Evolutionary conservation across 2,888 invertebrate genomes (phyloP).

Genomic region (Cremastobaeus sp.): DNA sequence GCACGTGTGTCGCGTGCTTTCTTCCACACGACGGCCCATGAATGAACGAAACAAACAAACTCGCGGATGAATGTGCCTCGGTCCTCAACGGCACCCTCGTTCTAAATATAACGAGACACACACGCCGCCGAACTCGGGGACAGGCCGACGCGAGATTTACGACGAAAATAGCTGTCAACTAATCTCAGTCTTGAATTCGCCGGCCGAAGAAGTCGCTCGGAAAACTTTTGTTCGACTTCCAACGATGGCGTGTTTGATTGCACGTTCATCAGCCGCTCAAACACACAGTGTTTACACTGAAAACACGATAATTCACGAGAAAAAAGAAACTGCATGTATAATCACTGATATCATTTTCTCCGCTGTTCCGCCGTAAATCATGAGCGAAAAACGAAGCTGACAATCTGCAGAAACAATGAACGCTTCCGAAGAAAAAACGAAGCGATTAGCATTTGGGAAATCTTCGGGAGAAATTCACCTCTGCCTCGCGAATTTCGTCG

Average conservation of each 20-base stretch:
- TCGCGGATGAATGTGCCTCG: slow-evolving; percentile 49
- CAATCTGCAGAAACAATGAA: slow-evolving; percentile 19
- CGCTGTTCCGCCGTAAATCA: too few species aligned
- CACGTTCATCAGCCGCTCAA: too few species aligned
- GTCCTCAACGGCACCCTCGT: slow-evolving; percentile 54
- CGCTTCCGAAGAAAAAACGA: background rate
- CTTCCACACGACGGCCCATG: slow-evolving; percentile 57
- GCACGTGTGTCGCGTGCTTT: slow-evolving; percentile 59
- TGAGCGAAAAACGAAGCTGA: slow-evolving; percentile 6
- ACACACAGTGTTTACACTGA: too few species aligned
- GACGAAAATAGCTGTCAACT: slow-evolving; percentile 49
- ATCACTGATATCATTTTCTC: too few species aligned
- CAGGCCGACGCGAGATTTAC: slow-evolving; percentile 48
- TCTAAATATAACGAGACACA: slow-evolving; percentile 59
- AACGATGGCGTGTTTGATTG: too few species aligned
- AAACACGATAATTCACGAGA: too few species aligned
- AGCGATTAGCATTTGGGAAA: slow-evolving; percentile 27
- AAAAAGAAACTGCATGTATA: too few species aligned
- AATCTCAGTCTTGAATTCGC: slow-evolving; percentile 39
- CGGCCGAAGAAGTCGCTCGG: slow-evolving; percentile 31
- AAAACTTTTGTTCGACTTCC: slow-evolving; percentile 40
- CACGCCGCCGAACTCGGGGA: slow-evolving; percentile 44
- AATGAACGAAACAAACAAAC: slow-evolving; percentile 59
- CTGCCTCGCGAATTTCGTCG: slow-evolving; percentile 50
- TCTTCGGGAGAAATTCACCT: slow-evolving; percentile 33